phyloP scores from a whole-genome alignment of 2,113 vertebrate species.

The Leucopsar rothschildi region DNA sequence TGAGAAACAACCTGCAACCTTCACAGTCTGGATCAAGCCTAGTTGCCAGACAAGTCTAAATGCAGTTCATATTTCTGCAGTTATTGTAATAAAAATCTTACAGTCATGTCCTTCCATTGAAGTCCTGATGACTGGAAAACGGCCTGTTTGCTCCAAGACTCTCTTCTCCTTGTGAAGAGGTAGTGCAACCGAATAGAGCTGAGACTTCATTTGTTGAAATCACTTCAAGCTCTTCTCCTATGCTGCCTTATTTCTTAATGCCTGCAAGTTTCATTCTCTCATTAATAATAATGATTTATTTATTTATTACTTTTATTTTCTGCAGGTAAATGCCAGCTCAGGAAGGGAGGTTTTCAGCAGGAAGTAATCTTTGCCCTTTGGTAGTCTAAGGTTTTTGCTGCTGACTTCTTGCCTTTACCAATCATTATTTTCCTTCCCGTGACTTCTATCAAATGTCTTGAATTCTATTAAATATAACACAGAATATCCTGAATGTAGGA shows the following conservation, averaged over 20 bases:
- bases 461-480: not conserved
- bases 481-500: not conserved
- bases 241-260: not conserved
- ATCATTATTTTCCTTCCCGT: not conserved
- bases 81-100: not conserved
- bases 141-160: not conserved
- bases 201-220: not conserved
- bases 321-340: not conserved
- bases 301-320: not conserved
- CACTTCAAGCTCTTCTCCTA: not conserved
- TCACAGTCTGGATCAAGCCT: not conserved
- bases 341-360: not conserved
- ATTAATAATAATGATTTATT: not conserved
- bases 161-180: not conserved
- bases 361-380: not conserved
- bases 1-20: not conserved
- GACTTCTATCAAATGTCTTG: not conserved
- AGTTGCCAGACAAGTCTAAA: not conserved
- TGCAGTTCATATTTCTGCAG: not conserved
- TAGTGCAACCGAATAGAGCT: not conserved
- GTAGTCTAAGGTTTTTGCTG: not conserved
- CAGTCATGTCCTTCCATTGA: not conserved
- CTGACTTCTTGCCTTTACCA: not conserved
- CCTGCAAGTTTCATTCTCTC: not conserved
- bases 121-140: not conserved